A percentile compares a stretch with the other conserved stretches of the same genome.
These are phyloP conservation scores for Trigoniulus corallinus DNA, from an alignment of 1,140 invertebrate genomes.

Conservation along the genomic window DNA sequence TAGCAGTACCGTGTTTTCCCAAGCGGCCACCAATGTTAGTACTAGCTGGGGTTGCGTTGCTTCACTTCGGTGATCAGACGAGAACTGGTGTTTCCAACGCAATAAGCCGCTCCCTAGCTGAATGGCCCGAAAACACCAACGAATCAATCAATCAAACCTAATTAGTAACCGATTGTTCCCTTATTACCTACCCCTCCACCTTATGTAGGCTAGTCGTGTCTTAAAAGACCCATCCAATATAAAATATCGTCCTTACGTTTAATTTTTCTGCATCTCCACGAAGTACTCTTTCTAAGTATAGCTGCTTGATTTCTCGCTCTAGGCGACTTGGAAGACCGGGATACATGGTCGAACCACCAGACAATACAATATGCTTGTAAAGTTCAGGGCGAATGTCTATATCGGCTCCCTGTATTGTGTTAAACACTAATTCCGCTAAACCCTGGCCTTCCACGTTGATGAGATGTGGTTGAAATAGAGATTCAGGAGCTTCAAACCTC, in stretches of 20 bases:
- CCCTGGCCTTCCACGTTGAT: constrained; percentile 92
- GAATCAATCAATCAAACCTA: too few species aligned
- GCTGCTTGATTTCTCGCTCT: constrained; percentile 94
- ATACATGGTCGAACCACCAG: constrained; percentile 98
- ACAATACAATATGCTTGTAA: constrained; percentile 97
- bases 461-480: constrained; percentile 94
- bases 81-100: too few species aligned
- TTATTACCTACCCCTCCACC: too few species aligned
- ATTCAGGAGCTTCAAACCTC: constrained; percentile 95
- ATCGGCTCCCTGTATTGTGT: constrained; percentile 83
- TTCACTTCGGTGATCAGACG: too few species aligned
- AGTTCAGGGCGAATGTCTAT: constrained; percentile 93
- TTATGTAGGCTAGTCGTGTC: too few species aligned
- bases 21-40: too few species aligned
- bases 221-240: too few species aligned
- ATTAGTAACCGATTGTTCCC: too few species aligned
- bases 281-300: constrained; percentile 90
- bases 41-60: too few species aligned
- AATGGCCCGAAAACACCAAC: too few species aligned
- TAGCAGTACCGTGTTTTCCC: too few species aligned
- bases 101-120: too few species aligned
- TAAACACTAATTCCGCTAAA: constrained; percentile 94
- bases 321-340: constrained; percentile 92
- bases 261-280: constrained; percentile 79
- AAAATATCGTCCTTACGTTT: not conserved